Evolutionary conservation across 2,797 vertebrate genomes (phyloP).

Genomic region (Manis crassicaudata): DNA sequence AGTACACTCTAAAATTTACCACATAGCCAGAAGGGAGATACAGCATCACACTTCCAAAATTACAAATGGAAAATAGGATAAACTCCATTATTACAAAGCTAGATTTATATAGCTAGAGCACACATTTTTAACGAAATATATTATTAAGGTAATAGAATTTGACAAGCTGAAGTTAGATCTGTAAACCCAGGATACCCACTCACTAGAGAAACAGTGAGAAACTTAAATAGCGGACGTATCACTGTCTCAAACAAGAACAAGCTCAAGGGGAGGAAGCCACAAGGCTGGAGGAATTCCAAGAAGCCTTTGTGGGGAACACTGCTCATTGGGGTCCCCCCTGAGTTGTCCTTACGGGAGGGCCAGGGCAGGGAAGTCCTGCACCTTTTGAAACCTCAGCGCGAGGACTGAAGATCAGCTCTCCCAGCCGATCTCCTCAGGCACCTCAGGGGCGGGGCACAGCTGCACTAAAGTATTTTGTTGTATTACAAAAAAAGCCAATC

Average conservation of each 20-base stretch:
- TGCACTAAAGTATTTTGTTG: background rate
- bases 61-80: background rate
- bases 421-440: background rate
- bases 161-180: background rate
- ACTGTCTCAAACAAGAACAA: background rate
- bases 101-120: background rate
- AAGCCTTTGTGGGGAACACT: background rate
- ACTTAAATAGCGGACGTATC: background rate
- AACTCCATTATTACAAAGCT: background rate
- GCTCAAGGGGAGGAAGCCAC: background rate
- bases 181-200: background rate
- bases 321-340: background rate
- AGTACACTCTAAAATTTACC: background rate
- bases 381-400: background rate
- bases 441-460: background rate
- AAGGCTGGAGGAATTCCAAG: background rate
- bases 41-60: background rate
- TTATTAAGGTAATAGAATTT: background rate
- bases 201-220: background rate
- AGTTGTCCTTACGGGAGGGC: background rate
- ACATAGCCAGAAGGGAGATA: background rate
- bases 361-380: background rate
- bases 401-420: background rate
- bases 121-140: background rate
- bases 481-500: background rate